phyloP scores from a whole-genome alignment of 2,113 vertebrate species.

The Pterocles gutturalis region DNA sequence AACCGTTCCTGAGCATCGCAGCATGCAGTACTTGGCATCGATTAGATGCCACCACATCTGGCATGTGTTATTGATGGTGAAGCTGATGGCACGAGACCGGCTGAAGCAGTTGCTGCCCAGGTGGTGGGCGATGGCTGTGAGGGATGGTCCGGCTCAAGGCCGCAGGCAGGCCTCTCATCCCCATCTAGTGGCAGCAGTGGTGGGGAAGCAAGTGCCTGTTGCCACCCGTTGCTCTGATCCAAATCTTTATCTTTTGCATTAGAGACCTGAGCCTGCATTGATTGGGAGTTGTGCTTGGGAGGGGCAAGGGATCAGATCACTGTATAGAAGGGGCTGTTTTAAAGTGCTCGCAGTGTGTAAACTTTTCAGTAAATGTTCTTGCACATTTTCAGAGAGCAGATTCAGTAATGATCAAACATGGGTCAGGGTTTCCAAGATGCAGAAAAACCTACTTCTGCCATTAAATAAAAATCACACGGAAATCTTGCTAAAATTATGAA shows the following conservation, averaged over 20 bases:
- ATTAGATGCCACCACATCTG: accelerated
- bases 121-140: accelerated
- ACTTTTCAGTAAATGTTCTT: background rate
- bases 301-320: background rate
- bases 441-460: background rate
- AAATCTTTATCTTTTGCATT: background rate
- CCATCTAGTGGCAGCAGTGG: accelerated
- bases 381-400: background rate
- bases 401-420: background rate
- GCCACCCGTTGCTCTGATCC: background rate
- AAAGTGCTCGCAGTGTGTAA: background rate
- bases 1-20: accelerated
- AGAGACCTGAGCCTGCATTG: background rate
- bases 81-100: accelerated
- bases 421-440: background rate
- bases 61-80: accelerated
- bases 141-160: accelerated
- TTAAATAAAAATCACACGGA: background rate
- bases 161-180: accelerated
- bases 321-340: background rate
- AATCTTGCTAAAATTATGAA: background rate
- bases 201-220: background rate
- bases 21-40: background rate
- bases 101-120: accelerated
- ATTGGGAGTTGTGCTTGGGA: background rate